Conservation (phyloP, 2,113 vertebrate species). For the Sorex fumeus region DNA sequence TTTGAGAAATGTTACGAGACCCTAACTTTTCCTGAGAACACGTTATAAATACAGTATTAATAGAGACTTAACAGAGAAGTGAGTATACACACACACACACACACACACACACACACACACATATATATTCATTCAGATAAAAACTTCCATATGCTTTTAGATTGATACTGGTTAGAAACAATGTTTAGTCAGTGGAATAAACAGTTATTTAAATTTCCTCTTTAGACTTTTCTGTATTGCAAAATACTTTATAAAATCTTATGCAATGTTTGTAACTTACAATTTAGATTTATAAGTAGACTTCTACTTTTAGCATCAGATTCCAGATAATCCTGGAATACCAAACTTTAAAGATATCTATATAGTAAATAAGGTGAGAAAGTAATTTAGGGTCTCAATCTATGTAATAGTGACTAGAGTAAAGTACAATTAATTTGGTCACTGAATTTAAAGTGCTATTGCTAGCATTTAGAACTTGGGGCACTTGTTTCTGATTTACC, state of each 20-base stretch:
- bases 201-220: constrained; percentile 7
- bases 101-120: background rate
- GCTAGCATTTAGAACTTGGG: background rate
- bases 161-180: background rate
- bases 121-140: too few relatives aligned
- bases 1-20: background rate
- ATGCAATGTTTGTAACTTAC: background rate
- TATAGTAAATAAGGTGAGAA: too few relatives aligned
- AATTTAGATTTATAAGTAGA: constrained; percentile 47
- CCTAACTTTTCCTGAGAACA: background rate
- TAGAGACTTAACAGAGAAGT: background rate
- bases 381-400: background rate
- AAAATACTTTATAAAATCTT: background rate
- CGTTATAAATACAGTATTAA: background rate
- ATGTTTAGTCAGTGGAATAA: background rate
- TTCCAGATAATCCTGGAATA: background rate
- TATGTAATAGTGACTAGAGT: background rate
- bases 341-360: background rate
- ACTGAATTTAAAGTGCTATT: background rate
- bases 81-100: too few relatives aligned
- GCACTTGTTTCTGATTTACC: background rate
- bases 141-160: background rate
- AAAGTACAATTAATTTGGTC: background rate
- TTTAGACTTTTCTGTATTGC: background rate
- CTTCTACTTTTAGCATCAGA: background rate